Evolutionary conservation across 2,888 invertebrate genomes (phyloP), one percentile per base, ranked within the genome.

Genomic region (Automeris io): DNA sequence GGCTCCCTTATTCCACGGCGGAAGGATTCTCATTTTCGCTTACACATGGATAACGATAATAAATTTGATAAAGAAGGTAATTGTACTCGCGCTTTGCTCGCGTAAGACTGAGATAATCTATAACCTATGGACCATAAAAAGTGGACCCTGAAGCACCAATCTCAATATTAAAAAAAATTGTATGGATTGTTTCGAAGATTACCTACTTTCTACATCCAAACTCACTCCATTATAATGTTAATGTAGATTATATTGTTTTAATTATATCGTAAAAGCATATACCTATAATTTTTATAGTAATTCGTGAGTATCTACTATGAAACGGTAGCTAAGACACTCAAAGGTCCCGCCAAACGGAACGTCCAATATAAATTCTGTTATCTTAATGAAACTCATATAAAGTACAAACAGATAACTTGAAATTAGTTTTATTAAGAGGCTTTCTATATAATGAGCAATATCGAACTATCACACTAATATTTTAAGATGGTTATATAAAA

Each of bases 341-440:
- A 31, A 32, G 11, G 22, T 7, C 9, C 13, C 22, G 9, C 5
- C 22, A 22, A 6, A 31, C 23, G 22, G 12, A 47, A 49, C 43
- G 42, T 43, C 50, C 44, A 43, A 50, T 50, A 57, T 71, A 70
- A 69, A 68, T 62, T 59, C 45, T 54, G 47, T 60, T 64, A 73
- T 73, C 74, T 70, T 59, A 70, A 73, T 62, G 57, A 63, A 69
- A 57, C 53, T 59, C 58, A 67, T 68, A 67, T 65, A 70, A 56
- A 59, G 63, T 63, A 61, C 67, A 53, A 61, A 54, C 57, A 57
- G 58, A 71, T 72, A 61, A 68, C 66, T 57, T 63, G 65, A 69
- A 67, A 74, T 73, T 54, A 57, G 67, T 71, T n/a, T 71, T 69
- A 74, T 71, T 66, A 73, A 63, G 54, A 63, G 68, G 51, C 62